phyloP scores from a whole-genome alignment of 2,888 invertebrate species.

The Chrysina gloriosa region DNA sequence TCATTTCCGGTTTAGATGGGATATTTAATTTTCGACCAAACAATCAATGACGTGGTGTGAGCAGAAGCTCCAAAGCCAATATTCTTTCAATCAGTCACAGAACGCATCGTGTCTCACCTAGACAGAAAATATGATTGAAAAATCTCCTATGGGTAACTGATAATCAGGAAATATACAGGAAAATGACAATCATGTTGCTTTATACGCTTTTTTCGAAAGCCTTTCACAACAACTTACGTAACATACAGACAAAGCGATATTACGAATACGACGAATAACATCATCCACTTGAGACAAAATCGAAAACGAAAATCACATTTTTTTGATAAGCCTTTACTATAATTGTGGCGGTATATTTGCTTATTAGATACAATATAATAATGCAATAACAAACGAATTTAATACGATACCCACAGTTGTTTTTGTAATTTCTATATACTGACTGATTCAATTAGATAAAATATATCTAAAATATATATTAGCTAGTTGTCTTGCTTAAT shows the following conservation, averaged over 20 bases:
- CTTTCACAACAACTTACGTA: slow-evolving; percentile 9
- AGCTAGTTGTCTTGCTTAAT: neutral
- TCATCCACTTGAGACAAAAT: too few species aligned
- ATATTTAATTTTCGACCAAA: slow-evolving; percentile 64
- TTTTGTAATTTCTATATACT: neutral
- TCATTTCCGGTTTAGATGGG: slow-evolving; percentile 63
- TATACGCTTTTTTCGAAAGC: slow-evolving; percentile 18
- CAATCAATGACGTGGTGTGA: slow-evolving; percentile 57
- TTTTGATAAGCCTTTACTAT: too few species aligned
- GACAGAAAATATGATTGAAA: slow-evolving; percentile 60
- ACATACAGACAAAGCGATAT: neutral
- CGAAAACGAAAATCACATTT: too few species aligned
- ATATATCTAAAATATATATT: too few species aligned
- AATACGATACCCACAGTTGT: neutral
- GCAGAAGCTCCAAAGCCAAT: slow-evolving; percentile 57
- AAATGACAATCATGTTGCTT: slow-evolving; percentile 59
- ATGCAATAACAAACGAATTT: neutral
- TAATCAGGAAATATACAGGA: slow-evolving; percentile 62
- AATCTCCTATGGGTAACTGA: slow-evolving; percentile 49
- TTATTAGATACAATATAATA: neutral
- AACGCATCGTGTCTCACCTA: slow-evolving; percentile 58
- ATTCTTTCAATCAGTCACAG: slow-evolving; percentile 63
- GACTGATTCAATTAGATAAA: neutral
- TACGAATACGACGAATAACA: neutral
- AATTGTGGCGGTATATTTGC: neutral